Evolutionary conservation across 2,797 vertebrate genomes (phyloP), one percentile per base, ranked within the genome.

Genomic region (Gymnoscopelus braueri): DNA sequence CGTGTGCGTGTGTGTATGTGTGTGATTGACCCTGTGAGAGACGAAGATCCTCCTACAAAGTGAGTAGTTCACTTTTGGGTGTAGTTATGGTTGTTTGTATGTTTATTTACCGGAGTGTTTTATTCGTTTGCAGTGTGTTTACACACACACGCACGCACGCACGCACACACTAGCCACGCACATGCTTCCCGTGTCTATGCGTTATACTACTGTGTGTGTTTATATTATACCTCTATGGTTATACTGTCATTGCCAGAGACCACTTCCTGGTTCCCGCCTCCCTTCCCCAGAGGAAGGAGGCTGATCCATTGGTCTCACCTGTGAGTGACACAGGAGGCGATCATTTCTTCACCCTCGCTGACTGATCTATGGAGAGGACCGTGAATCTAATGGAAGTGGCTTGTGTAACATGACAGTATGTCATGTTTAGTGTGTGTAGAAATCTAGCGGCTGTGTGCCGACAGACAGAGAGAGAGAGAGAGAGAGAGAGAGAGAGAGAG

Each of bases 201-300:
- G 19, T 19, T 19, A 19, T 89, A 84, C 81, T 90, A n/a, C n/a
- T n/a, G n/a, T n/a, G n/a, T n/a, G n/a, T n/a, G n/a, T n/a, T n/a
- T n/a, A n/a, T n/a, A n/a, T n/a, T n/a, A n/a, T n/a, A n/a, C n/a
- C n/a, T n/a, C n/a, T n/a, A n/a, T n/a, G n/a, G n/a, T n/a, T n/a
- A 90, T 89, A 84, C 81, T 90, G 87, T 84, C 83, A 85, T 77
- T 77, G 88, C 87, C 64, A 77, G 67, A 67, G 56, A 63, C 67
- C 55, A 74, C 81, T 79, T 82, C 80, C 81, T 84, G 77, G 58
- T 63, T 56, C 65, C 50, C 2, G 79, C 70, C 69, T 78, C 65
- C 49, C 55, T 48, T 12, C 71, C 76, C 74, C 60, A 44, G 39
- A 44, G 39, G 39, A 44, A 44, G 39, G 29, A 60, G 44, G 68